Percentiles rank a stretch among this genome's conserved stretches.
phyloP scores from a whole-genome alignment of 2,797 vertebrate species.

The Alosa sapidissima region DNA sequence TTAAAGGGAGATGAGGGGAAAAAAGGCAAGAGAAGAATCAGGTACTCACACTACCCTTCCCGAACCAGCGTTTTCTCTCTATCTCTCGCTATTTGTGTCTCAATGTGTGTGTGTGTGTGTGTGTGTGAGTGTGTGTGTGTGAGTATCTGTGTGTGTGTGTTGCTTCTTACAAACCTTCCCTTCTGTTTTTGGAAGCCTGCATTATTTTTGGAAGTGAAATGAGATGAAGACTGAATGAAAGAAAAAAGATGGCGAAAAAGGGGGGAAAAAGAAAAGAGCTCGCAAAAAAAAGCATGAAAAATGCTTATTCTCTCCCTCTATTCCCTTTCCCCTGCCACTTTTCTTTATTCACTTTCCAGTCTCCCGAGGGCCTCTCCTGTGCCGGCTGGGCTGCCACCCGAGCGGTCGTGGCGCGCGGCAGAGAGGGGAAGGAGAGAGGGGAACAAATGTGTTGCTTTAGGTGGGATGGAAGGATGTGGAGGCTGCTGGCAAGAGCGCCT shows the following conservation, averaged over 20 bases:
- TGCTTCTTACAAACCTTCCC: slow-evolving; percentile 89
- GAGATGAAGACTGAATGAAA: slow-evolving; percentile 63
- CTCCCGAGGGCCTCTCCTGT: slow-evolving; percentile 87
- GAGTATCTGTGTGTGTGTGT: slow-evolving; percentile 40
- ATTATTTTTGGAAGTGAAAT: slow-evolving; percentile 94
- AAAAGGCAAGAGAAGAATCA: slow-evolving; percentile 87
- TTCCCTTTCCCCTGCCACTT: slow-evolving; percentile 82
- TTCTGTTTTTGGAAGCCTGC: slow-evolving; percentile 82
- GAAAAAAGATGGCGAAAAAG: neutral
- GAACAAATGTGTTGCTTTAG: slow-evolving; percentile 70
- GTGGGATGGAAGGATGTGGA: slow-evolving; percentile 58
- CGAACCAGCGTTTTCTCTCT: slow-evolving; percentile 80
- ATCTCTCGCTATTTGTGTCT: slow-evolving; percentile 29
- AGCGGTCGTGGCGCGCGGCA: slow-evolving; percentile 66
- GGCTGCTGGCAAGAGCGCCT: slow-evolving; percentile 74
- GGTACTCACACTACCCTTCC: slow-evolving; percentile 95
- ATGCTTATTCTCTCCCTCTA: slow-evolving; percentile 87
- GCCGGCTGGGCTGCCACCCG: slow-evolving; percentile 66
- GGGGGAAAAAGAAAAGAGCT: slow-evolving; percentile 47
- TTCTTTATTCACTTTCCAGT: slow-evolving; percentile 95
- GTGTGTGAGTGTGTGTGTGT: slow-evolving; percentile 39
- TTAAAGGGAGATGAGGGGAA: slow-evolving; percentile 93
- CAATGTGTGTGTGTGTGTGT: slow-evolving; percentile 42
- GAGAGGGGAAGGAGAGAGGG: slow-evolving; percentile 64
- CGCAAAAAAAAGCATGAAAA: slow-evolving; percentile 72